Evolutionary conservation across 2,888 invertebrate genomes (phyloP), one percentile per base, ranked within the genome.

Genomic region (Thereva nobilitata): DNA sequence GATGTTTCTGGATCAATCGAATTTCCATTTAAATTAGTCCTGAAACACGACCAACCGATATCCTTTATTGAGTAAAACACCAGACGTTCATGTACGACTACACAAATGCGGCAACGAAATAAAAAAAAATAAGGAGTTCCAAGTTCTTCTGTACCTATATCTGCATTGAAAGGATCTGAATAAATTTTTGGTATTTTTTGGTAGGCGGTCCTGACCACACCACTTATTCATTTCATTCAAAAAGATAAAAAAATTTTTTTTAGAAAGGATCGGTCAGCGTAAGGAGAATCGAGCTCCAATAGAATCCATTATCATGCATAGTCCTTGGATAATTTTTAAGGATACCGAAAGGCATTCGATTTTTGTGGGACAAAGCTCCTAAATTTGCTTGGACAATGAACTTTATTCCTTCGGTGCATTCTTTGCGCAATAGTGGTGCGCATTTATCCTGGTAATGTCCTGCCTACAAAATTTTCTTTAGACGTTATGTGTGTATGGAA

Each of bases 141-240:
- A n/a, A n/a, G n/a, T n/a, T n/a, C n/a, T n/a, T n/a, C n/a, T n/a
- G n/a, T 23, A 23, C 23, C 23, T 23, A 23, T 23, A 23, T 23
- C 23, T 23, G 23, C 1, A 23, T 35, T 61, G 7, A 40, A 61
- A 61, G 50, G 34, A 50, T 40, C 8, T 50, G 61, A 61, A 50
- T 23, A 37, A 40, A 34, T 53, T 53, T 10, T 37, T 2, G 23
- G 23, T 23, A 23, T 5, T 64, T 41, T 23, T 64, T n/a, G 10
- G 44, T 4, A 53, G 53, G 64, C 53, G 53, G 64, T 64, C 37
- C 64, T 9, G 37, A 44, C 52, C 44, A 64, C 64, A 44, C 64
- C 52, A 64, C 38, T 53, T 35, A 64, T 44, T 64, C 41, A 50
- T 61, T 61, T 50, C 50, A 61, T 61, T 61, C 61, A 50, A 35